A percentile compares a stretch with the other conserved stretches of the same genome.
phyloP scores from a whole-genome alignment of 2,113 vertebrate genomes.

The Xiphophorus couchianus region DNA sequence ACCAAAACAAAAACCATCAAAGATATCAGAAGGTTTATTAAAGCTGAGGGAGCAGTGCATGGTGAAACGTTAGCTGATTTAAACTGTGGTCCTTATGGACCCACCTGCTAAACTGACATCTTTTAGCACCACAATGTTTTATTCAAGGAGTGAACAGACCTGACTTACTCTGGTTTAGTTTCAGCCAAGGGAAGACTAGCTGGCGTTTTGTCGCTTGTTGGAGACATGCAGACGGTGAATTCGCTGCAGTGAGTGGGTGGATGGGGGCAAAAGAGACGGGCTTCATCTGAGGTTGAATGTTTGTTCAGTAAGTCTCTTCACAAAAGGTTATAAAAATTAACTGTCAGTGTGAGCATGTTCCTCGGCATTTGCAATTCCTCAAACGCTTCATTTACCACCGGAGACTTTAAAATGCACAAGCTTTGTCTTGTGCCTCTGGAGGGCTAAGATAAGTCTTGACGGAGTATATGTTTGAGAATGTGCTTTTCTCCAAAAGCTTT shows the following conservation, averaged over 20 bases:
- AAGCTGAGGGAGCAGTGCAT: neutral
- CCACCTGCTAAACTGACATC: constrained; percentile 16
- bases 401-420: constrained; percentile 75
- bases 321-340: constrained; percentile 76
- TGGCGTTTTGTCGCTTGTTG: constrained; percentile 53
- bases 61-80: neutral
- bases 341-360: constrained; percentile 61
- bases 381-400: constrained; percentile 76
- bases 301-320: constrained; percentile 62
- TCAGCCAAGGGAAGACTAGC: constrained; percentile 32
- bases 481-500: constrained; percentile 58
- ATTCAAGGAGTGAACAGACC: constrained; percentile 2
- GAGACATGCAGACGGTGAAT: constrained; percentile 57
- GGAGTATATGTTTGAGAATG: constrained; percentile 72
- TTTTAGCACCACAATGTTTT: constrained; percentile 2
- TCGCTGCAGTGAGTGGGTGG: constrained; percentile 49
- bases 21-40: neutral
- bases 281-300: constrained; percentile 66
- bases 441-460: constrained; percentile 76
- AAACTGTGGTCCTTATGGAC: constrained; percentile 12
- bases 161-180: constrained; percentile 43
- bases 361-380: constrained; percentile 74
- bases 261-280: constrained; percentile 49
- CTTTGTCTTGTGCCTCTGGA: constrained; percentile 77
- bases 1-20: neutral